A percentile compares a stretch with the other conserved stretches of the same genome.
These are phyloP conservation scores for Drosophila prosaltans DNA, from an alignment of 1,140 invertebrate species.

Conservation along the genomic window DNA sequence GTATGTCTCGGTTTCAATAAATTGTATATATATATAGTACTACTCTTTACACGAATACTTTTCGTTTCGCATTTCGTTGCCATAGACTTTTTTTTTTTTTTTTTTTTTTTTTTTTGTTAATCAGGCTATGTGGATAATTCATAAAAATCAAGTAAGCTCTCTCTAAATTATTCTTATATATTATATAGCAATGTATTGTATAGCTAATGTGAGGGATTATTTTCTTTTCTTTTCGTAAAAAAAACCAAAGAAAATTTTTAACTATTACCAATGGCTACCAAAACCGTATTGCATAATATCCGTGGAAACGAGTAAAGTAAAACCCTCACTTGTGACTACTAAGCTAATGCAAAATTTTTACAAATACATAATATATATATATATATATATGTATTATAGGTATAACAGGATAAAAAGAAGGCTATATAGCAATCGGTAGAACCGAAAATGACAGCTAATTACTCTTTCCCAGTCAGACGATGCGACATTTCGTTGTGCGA, in stretches of 20 bases:
- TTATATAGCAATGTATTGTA: not conserved
- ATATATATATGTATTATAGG: conserved; percentile 23
- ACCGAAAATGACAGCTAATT: conserved; percentile 25
- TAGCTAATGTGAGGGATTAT: not conserved
- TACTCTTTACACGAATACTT: conserved; percentile 43
- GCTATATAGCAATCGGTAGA: conserved; percentile 38
- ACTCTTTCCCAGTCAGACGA: conserved; percentile 22
- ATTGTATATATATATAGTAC: conserved; percentile 8
- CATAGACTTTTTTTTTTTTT: conserved; percentile 31
- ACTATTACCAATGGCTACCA: conserved; percentile 60
- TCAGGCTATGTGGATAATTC: conserved; percentile 23
- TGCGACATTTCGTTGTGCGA: conserved; percentile 32
- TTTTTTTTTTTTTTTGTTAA: not conserved
- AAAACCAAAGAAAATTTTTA: conserved; percentile 38
- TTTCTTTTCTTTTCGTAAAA: not conserved
- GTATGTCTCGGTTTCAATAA: conserved; percentile 65
- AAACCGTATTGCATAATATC: conserved; percentile 43
- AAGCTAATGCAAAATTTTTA: conserved; percentile 30
- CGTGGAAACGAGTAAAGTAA: conserved; percentile 8
- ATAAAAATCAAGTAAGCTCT: conserved; percentile 68
- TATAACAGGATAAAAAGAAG: conserved; percentile 51
- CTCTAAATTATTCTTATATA: conserved; percentile 49
- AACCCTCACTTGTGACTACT: conserved; percentile 20
- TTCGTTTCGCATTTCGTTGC: conserved; percentile 54
- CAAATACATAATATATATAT: conserved; percentile 8